Evolutionary conservation across 2,888 invertebrate species (phyloP).

Genomic region (Caenorhabditis sulstoni): DNA sequence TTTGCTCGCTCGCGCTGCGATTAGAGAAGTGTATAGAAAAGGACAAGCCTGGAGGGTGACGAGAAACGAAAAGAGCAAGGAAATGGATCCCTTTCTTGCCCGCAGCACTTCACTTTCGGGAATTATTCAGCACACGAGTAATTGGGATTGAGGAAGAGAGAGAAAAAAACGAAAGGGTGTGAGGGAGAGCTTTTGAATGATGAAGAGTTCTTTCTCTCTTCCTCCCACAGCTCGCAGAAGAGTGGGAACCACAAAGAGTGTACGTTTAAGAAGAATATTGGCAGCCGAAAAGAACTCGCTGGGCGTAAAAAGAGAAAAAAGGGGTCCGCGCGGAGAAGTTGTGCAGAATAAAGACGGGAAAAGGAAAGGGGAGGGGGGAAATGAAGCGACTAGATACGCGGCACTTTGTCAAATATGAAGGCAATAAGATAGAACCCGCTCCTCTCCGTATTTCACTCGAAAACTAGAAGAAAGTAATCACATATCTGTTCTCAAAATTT

Average conservation of each 20-base stretch:
- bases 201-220: neutral
- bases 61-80: slow-evolving; percentile 7
- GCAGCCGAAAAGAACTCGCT: slow-evolving; percentile 30
- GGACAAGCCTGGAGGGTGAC: slow-evolving; percentile 5
- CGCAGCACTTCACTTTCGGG: slow-evolving; percentile 37
- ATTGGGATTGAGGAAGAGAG: slow-evolving; percentile 17
- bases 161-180: neutral
- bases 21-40: slow-evolving; percentile 38
- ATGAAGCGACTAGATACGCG: slow-evolving; percentile 2
- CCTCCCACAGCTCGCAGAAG: neutral
- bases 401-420: slow-evolving; percentile 17
- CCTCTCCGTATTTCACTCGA: no score
- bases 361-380: slow-evolving; percentile 8
- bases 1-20: slow-evolving; percentile 41
- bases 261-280: slow-evolving; percentile 38
- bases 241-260: slow-evolving; percentile 12
- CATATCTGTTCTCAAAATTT: no score
- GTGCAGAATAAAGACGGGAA: slow-evolving; percentile 6
- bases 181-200: neutral
- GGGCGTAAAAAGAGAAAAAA: slow-evolving; percentile 7
- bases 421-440: slow-evolving; percentile 8
- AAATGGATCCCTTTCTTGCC: slow-evolving; percentile 39
- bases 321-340: slow-evolving; percentile 9
- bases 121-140: slow-evolving; percentile 51
- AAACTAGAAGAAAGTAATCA: no score